Conservation (phyloP, 2,888 invertebrate species). For the Balanococcus diminutus region DNA sequence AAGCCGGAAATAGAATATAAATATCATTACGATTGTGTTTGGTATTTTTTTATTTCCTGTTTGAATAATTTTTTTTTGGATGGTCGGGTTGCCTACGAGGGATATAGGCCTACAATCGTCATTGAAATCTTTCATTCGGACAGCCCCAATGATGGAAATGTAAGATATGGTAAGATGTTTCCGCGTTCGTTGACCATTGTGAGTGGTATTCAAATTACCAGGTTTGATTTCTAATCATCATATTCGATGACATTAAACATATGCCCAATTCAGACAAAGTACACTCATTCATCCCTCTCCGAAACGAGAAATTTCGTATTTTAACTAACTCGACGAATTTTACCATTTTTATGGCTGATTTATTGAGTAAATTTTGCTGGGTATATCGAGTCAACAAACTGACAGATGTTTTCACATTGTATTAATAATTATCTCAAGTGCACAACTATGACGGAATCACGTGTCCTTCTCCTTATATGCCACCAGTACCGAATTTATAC, state of each 20-base stretch:
- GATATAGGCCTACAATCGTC: not conserved
- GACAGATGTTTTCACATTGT: not conserved
- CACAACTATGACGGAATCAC: not conserved
- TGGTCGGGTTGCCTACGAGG: not conserved
- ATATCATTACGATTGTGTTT: constrained; percentile 28
- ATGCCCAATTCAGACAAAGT: not conserved
- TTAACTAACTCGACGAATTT: not conserved
- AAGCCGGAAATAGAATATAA: constrained; percentile 38
- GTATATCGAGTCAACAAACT: no score
- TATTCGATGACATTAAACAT: not conserved
- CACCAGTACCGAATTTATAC: not conserved
- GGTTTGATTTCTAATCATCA: not conserved
- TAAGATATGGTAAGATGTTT: constrained; percentile 4
- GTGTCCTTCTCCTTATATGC: not conserved
- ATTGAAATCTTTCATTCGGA: constrained; percentile 6
- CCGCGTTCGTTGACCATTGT: constrained; percentile 27
- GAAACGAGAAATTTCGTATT: not conserved
- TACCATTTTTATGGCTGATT: not conserved
- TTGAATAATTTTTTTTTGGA: not conserved
- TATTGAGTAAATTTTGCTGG: not conserved
- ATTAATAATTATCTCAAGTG: not conserved
- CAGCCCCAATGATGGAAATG: not conserved
- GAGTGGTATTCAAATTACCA: not conserved
- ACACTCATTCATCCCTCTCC: no score
- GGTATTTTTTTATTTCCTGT: constrained; percentile 37